Conservation (phyloP, 2,113 vertebrate species). For the Eptesicus fuscus region DNA sequence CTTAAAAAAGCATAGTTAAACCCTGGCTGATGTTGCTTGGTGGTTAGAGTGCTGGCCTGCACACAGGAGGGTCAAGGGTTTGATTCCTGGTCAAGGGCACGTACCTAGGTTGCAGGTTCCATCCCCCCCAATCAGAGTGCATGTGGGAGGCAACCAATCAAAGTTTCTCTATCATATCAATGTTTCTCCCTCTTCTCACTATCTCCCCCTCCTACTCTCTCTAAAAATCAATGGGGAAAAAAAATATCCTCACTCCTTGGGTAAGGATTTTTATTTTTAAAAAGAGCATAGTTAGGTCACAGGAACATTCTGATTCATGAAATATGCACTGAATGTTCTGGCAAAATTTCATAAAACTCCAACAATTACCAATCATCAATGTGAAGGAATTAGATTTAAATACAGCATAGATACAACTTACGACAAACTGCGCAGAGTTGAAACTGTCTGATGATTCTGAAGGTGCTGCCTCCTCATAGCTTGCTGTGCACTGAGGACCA, state of each 20-base stretch:
- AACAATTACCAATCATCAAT: neutral
- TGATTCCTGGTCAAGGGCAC: too few species aligned
- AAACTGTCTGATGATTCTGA: neutral
- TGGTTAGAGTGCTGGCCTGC: too few species aligned
- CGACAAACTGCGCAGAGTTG: neutral
- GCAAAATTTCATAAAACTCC: neutral
- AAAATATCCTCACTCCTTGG: too few species aligned
- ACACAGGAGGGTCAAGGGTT: too few species aligned
- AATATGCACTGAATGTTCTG: neutral
- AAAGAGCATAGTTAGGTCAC: neutral
- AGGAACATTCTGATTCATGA: neutral
- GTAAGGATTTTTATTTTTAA: neutral
- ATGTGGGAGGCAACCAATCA: too few species aligned
- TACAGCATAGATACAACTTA: neutral
- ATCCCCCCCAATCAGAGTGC: too few species aligned
- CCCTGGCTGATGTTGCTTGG: too few species aligned
- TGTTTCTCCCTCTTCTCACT: too few species aligned
- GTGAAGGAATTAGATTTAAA: conserved; percentile 15
- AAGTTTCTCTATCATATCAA: too few species aligned
- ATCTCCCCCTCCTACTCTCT: too few species aligned
- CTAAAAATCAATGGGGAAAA: too few species aligned
- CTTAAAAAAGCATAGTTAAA: neutral
- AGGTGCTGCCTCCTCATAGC: neutral
- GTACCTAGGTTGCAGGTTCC: too few species aligned
- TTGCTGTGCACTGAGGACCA: neutral